phyloP scores from a whole-genome alignment of 1,140 invertebrate species.

The Ridgeia piscesae region DNA sequence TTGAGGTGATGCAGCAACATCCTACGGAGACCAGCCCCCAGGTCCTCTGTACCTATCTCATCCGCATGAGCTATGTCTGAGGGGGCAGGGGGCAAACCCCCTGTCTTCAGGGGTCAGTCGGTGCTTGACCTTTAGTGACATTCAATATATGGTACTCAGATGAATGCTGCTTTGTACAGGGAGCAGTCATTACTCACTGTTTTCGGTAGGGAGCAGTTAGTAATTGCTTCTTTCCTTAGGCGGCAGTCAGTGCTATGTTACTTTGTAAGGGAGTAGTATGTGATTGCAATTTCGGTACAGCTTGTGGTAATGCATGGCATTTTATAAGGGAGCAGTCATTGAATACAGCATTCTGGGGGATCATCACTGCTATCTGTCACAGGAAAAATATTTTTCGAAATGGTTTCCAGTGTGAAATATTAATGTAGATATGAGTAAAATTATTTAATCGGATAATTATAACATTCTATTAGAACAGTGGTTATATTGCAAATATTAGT shows the following conservation, averaged over 20 bases:
- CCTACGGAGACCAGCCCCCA: slow-evolving; percentile 86
- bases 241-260: too few species aligned
- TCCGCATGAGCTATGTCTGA: slow-evolving; percentile 47
- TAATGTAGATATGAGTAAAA: background rate
- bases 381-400: background rate
- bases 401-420: background rate
- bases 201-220: too few species aligned
- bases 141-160: too few species aligned
- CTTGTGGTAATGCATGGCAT: background rate
- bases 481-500: too few species aligned
- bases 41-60: slow-evolving; percentile 83
- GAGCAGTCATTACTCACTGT: too few species aligned
- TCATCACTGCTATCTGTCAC: background rate
- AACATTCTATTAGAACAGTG: background rate
- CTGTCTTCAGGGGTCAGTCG: background rate
- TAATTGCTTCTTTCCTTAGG: too few species aligned
- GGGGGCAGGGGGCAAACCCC: background rate
- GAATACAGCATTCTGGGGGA: too few species aligned
- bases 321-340: background rate
- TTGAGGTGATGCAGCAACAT: slow-evolving; percentile 78
- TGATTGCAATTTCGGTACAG: background rate
- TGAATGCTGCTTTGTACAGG: too few species aligned
- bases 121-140: background rate
- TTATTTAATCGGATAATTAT: background rate
- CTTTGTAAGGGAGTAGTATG: too few species aligned